Evolutionary conservation across 2,797 vertebrate species (phyloP).

Genomic region (Anguilla pacifica): DNA sequence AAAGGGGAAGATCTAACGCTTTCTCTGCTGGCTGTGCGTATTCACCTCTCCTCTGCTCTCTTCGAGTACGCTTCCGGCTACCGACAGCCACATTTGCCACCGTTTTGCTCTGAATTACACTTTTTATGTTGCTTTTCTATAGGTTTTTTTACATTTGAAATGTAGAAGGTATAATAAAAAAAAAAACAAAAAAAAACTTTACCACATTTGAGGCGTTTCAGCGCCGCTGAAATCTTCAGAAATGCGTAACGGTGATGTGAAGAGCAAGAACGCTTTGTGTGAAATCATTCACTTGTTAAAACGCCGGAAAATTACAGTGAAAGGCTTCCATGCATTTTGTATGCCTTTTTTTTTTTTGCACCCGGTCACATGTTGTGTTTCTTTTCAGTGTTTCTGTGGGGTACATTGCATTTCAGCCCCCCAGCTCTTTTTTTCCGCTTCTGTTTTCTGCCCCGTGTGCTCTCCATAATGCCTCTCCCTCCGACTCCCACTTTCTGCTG

Average conservation of each 20-base stretch:
- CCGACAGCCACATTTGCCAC: background rate
- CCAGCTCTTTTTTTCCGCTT: background rate
- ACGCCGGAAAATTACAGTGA: background rate
- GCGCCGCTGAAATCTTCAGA: background rate
- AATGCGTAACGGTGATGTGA: background rate
- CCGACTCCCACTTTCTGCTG: background rate
- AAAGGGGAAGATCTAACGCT: background rate
- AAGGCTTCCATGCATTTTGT: background rate
- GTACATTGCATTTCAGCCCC: background rate
- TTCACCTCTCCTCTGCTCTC: background rate
- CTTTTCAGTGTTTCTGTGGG: background rate
- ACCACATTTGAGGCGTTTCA: background rate
- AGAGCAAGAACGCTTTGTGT: background rate
- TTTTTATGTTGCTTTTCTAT: too few relatives aligned
- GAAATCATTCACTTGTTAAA: background rate
- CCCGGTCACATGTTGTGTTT: background rate
- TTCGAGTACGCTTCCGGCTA: background rate
- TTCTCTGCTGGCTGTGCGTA: background rate
- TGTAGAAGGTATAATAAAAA: background rate
- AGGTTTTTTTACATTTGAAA: background rate
- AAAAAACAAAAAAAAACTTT: background rate
- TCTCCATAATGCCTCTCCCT: background rate
- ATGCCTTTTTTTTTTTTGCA: background rate
- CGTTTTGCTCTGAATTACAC: background rate
- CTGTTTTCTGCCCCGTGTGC: background rate